phyloP scores from a whole-genome alignment of 2,113 vertebrate species.

The Tonatia bakeri region DNA sequence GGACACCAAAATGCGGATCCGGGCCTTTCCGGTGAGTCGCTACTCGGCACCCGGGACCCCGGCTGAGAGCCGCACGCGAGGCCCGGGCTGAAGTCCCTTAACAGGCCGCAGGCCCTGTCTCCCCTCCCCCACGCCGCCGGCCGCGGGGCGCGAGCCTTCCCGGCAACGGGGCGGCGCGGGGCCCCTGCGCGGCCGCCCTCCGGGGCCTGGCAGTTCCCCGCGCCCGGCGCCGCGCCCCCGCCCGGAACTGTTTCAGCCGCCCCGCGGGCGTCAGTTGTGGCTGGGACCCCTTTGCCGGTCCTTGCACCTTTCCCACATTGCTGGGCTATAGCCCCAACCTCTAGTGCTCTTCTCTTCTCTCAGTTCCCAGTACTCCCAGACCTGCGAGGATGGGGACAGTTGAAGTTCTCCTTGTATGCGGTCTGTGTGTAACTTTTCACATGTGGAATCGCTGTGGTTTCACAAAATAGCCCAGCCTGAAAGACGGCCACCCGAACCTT shows the following conservation, averaged over 20 bases:
- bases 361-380: neutral
- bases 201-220: constrained; percentile 28
- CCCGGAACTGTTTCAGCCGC: neutral
- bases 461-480: neutral
- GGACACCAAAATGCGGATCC: constrained; percentile 99
- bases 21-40: constrained; percentile 96
- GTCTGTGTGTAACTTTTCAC: constrained; percentile 61
- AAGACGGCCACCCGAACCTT: neutral
- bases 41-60: constrained; percentile 56
- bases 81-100: constrained; percentile 54
- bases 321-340: neutral
- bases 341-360: neutral
- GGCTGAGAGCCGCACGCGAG: constrained; percentile 53
- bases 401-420: neutral
- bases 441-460: neutral
- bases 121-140: constrained; percentile 58
- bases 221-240: neutral
- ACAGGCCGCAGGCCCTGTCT: constrained; percentile 56
- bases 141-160: constrained; percentile 52
- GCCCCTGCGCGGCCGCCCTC: neutral
- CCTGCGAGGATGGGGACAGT: neutral
- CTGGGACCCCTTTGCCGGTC: neutral
- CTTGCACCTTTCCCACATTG: neutral
- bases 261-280: neutral
- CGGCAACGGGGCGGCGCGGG: constrained; percentile 47